Conservation (phyloP, 2,888 invertebrate genomes). For the Drosophila greeni region DNA sequence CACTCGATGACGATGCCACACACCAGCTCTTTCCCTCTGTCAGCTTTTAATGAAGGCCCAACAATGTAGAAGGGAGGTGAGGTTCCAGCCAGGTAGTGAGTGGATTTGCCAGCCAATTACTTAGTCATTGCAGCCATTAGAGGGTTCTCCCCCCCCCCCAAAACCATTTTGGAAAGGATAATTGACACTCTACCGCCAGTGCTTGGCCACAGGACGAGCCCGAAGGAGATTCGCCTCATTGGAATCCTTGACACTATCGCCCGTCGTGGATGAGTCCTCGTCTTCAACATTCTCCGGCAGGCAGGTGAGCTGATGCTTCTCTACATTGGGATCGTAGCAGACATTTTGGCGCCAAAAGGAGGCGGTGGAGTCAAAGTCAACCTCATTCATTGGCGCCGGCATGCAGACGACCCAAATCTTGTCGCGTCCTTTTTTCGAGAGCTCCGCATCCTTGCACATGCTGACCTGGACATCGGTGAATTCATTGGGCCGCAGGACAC, state of each 20-base stretch:
- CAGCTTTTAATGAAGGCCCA: conserved; percentile 70
- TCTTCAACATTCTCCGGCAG: background rate
- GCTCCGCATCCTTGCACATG: conserved; percentile 8
- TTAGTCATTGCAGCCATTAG: conserved; percentile 53
- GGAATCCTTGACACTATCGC: background rate
- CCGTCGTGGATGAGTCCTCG: background rate
- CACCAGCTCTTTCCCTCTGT: conserved; percentile 18
- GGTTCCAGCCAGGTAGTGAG: conserved; percentile 11
- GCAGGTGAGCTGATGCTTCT: conserved; percentile 38
- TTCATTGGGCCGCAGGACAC: conserved; percentile 16
- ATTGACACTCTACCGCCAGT: conserved; percentile 25
- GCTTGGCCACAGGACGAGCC: background rate
- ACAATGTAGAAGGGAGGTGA: conserved; percentile 41
- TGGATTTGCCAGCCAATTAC: conserved; percentile 55
- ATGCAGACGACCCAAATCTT: conserved; percentile 37
- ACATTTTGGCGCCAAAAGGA: conserved; percentile 40
- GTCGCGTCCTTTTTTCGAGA: conserved; percentile 34
- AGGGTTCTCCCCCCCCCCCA: background rate
- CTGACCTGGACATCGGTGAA: conserved; percentile 9
- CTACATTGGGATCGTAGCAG: conserved; percentile 28
- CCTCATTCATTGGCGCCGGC: conserved; percentile 28
- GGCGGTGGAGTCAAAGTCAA: conserved; percentile 21
- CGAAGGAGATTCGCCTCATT: background rate
- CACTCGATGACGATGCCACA: conserved; percentile 41
- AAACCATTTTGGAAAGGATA: background rate